Base-by-base conservation (phyloP, 2,888 invertebrate genomes). In the Sclerodermus sp. region DNA sequence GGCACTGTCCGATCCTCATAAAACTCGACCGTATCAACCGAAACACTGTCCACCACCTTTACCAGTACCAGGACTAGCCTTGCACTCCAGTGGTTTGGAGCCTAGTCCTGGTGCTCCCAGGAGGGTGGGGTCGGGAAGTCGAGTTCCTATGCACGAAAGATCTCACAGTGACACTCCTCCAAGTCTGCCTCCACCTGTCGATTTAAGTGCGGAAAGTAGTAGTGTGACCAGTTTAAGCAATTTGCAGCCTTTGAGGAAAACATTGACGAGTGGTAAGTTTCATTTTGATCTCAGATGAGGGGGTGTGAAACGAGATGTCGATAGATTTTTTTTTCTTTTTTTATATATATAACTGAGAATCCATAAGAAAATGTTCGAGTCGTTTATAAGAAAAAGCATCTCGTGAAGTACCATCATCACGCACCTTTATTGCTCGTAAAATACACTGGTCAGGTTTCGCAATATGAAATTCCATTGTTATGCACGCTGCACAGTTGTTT, bases 151-250 rank as follows among this genome's bases (percentile, higher is more conserved):
- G 77, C 93, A 93, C 76, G 93, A 93, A 78, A 83, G 93, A 56
- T 93, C 93, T 29, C 93, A 93, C 79, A 93, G 93, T 18, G 93
- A 93, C 77, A 92, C 92, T 42, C 91, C 90, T 15, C 89, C 90
- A 43, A 88, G 90, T 45, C 81, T 91, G 65, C 90, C 90, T 43
- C 88, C 90, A 10, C 77, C 78, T 8, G 93, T 96, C 45, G 93
- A 94, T 79, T 83, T 96, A 51, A 94, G 93, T 48, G 91, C 93
- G 30, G 96, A 96, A 80, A 95, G 95, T 79, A 95, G 95, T 79
- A 95, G 94, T 77, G 95, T 96, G 57, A 93, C 95, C 47, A 93
- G 93, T 54, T 85, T 95, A 68, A 91, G 92, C 73, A 93, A 93
- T 82, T 83, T 94, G 79, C 78, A 78, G 42, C 92, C 93, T 56